Evolutionary conservation across 2,888 invertebrate genomes (phyloP), one percentile per base, ranked within the genome.

Genomic region (Drosophila stalkeri): DNA sequence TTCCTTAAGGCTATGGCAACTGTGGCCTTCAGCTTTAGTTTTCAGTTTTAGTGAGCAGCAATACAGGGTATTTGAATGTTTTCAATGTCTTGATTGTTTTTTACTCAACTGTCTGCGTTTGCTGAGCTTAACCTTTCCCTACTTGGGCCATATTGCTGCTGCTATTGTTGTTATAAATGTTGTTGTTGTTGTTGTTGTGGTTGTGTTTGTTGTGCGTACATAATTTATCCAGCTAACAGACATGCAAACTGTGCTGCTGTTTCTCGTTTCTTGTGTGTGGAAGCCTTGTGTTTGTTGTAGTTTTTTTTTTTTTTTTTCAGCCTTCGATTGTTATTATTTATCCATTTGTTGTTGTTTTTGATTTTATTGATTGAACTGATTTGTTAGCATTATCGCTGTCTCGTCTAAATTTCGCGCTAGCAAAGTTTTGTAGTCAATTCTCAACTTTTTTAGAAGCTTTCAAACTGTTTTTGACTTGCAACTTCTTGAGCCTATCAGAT

Each of bases 71-170:
- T 60, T 11, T 31, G 0, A 3, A 7, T 4, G 39, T 20, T 20
- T 9, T 11, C 6, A 16, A 20, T 27, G 14, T n/a, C 4, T 8
- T 20, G 44, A 0, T 27, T 39, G 16, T 27, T 18, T 62, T 43
- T 20, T 47, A 33, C 27, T 14, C 23, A 43, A 47, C 52, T 64
- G 65, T 56, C 74, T 70, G 33, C 64, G 56, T 64, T 74, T 72
- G 64, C 78, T 80, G 74, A 78, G 77, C 52, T 89, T 89, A 85
- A 89, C 89, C 84, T 89, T 83, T 88, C 62, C 18, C 43, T 54
- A 54, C 81, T 69, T 68, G 63, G 80, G 82, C 80, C 81, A 85
- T 83, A 78, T 86, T 86, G 89, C 77, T 72, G 67, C 71, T 73
- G 76, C 49, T 71, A 41, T 75, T 51, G 18, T 33, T 35, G 33